Conservation (phyloP, 1,140 invertebrate genomes). For the Macrobrachium rosenbergii region DNA sequence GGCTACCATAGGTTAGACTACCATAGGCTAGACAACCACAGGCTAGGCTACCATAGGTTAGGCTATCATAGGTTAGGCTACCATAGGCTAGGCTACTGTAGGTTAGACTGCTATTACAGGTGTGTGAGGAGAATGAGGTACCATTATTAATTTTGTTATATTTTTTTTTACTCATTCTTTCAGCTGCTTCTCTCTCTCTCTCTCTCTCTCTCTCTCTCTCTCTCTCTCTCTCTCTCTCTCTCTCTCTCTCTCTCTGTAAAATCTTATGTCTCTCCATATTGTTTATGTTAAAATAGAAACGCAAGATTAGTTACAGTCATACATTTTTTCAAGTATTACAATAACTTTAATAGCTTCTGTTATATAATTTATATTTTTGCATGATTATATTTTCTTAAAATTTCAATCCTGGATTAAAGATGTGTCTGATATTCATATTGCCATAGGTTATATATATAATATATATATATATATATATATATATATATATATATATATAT, state of each 20-base stretch:
- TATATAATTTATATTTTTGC: too few relatives aligned
- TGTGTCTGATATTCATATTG: too few relatives aligned
- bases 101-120: too few relatives aligned
- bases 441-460: too few relatives aligned
- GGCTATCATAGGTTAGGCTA: neutral
- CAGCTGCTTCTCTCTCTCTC: conserved; percentile 28
- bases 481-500: too few relatives aligned
- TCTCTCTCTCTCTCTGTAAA: conserved; percentile 19
- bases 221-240: neutral
- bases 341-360: too few relatives aligned
- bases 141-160: neutral
- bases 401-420: too few relatives aligned
- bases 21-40: neutral
- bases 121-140: too few relatives aligned
- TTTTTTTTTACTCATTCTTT: neutral
- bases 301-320: neutral
- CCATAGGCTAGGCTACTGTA: neutral
- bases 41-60: too few relatives aligned
- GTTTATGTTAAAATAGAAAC: neutral
- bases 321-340: neutral
- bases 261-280: conserved; percentile 9
- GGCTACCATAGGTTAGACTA: neutral
- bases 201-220: conserved; percentile 4
- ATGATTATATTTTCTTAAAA: too few relatives aligned
- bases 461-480: too few relatives aligned